phyloP scores from a whole-genome alignment of 2,113 vertebrate genomes.

The Bambusicola thoracicus region DNA sequence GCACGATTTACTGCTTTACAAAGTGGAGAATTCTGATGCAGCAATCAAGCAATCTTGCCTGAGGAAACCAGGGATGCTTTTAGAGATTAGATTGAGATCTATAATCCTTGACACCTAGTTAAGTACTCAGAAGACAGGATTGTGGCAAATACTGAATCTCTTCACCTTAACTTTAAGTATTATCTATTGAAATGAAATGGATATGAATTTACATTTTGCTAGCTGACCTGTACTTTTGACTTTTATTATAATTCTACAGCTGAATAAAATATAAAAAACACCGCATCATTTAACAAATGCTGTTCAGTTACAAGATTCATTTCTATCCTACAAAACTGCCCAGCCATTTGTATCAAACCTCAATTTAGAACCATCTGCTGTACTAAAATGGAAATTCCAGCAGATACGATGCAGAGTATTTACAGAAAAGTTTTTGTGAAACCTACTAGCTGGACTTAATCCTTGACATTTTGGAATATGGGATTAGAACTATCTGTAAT shows the following conservation, averaged over 20 bases:
- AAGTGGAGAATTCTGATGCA: not conserved
- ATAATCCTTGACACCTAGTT: constrained; percentile 2
- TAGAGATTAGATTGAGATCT: constrained; percentile 36
- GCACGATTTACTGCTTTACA: not conserved
- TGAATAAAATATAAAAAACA: not conserved
- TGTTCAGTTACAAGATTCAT: not conserved
- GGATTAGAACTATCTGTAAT: not conserved
- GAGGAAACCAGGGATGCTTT: not conserved
- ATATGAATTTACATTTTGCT: not conserved
- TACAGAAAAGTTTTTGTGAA: not conserved
- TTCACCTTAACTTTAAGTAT: not conserved
- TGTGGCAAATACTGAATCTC: not conserved
- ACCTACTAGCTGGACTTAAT: not conserved
- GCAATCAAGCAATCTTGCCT: not conserved
- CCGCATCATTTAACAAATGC: not conserved
- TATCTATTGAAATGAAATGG: not conserved
- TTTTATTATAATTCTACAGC: not conserved
- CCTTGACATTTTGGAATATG: constrained; percentile 1
- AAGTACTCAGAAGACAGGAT: not conserved
- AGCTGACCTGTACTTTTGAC: not conserved
- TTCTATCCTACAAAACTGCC: not conserved
- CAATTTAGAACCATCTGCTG: not conserved
- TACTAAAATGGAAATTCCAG: not conserved
- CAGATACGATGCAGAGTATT: not conserved
- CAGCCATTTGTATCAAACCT: not conserved